Evolutionary conservation across 1,140 invertebrate species (phyloP).

Genomic region (Pseudachorutes palmiensis): DNA sequence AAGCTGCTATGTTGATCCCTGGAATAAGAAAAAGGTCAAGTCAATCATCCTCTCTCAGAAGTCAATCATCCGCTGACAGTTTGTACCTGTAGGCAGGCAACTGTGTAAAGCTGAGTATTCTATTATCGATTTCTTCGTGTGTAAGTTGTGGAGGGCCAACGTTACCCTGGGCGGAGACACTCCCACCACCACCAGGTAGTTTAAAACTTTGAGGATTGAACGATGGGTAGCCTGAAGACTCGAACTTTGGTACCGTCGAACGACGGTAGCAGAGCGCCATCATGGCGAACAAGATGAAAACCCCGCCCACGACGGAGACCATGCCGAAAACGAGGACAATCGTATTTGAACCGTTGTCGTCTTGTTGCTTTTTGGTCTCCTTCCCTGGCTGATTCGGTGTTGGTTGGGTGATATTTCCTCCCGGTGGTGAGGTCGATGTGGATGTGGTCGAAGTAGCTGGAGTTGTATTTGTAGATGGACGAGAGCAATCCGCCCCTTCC

Average conservation of each 20-base stretch:
- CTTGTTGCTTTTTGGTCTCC: conserved; percentile 31
- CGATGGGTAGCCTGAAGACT: conserved; percentile 24
- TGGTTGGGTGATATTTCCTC: conserved; percentile 39
- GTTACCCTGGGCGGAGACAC: conserved; percentile 8
- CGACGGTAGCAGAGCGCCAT: conserved; percentile 92
- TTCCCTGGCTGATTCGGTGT: conserved; percentile 27
- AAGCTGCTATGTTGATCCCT: conserved; percentile 38
- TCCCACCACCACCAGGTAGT: conserved; percentile 15
- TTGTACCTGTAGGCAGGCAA: conserved; percentile 36
- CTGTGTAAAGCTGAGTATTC: conserved; percentile 38
- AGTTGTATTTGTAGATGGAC: neutral
- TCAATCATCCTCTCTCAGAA: neutral
- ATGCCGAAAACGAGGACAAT: conserved; percentile 93
- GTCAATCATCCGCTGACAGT: neutral
- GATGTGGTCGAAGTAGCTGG: conserved; percentile 36
- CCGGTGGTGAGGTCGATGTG: conserved; percentile 43
- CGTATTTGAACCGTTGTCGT: conserved; percentile 89
- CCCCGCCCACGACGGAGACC: conserved; percentile 95
- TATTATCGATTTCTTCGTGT: conserved; percentile 37
- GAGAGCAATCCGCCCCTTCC: conserved; percentile 79
- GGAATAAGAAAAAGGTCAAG: neutral
- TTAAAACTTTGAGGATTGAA: conserved; percentile 37
- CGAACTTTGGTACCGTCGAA: conserved; percentile 36
- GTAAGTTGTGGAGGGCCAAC: conserved; percentile 18
- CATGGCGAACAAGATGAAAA: conserved; percentile 95